Evolutionary conservation across 37 sponge, comb jelly and placozoan genomes (phyloP).

Genomic region (Beroe ovata): DNA sequence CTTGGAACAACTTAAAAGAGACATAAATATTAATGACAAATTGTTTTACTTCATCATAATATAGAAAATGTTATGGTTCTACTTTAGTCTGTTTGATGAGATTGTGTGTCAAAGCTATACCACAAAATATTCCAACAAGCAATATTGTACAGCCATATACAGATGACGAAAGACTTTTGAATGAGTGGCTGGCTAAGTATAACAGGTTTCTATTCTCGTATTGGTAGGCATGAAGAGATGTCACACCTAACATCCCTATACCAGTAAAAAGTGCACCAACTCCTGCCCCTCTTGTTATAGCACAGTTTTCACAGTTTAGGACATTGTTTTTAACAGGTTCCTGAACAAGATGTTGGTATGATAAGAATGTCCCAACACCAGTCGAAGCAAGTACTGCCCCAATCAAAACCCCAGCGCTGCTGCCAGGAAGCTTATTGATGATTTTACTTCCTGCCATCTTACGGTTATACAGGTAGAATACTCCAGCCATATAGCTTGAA

Average conservation of each 20-base stretch:
- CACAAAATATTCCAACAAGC: not conserved
- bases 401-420: not conserved
- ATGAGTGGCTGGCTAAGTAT: not conserved
- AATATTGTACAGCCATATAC: slow-evolving; percentile 19
- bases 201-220: not conserved
- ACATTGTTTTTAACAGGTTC: not conserved
- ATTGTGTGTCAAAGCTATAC: slow-evolving; percentile 19
- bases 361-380: not conserved
- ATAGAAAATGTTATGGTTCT: too few relatives aligned
- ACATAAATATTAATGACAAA: too few relatives aligned
- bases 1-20: too few relatives aligned
- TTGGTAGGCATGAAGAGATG: slow-evolving; percentile 15
- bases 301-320: not conserved
- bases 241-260: slow-evolving; percentile 32
- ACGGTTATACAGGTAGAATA: slow-evolving; percentile 13
- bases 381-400: not conserved
- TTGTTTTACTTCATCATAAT: too few relatives aligned
- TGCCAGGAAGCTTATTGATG: not conserved
- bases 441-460: not conserved
- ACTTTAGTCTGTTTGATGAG: not conserved
- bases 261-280: not conserved
- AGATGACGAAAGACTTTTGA: not conserved
- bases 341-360: not conserved
- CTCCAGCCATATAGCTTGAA: not conserved
- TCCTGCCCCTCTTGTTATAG: not conserved